phyloP scores from a whole-genome alignment of 1,140 invertebrate species.

The Arion vulgaris region DNA sequence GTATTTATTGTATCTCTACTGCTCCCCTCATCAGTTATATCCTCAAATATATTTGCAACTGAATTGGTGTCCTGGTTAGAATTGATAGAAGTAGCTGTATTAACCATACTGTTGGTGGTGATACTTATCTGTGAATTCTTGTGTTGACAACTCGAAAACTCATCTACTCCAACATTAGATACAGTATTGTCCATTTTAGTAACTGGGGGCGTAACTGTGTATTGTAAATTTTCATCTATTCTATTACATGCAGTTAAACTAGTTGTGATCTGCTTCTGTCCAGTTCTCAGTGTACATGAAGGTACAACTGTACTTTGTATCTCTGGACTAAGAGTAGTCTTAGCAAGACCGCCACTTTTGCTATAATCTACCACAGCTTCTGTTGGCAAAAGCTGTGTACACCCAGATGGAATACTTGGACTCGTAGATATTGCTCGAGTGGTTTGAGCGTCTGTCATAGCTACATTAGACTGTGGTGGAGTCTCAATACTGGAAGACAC shows the following conservation, averaged over 20 bases:
- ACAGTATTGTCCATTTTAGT: background rate
- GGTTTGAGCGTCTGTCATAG: background rate
- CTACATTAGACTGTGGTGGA: background rate
- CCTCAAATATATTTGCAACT: background rate
- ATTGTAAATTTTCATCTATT: background rate
- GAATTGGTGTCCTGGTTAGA: background rate
- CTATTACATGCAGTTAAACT: background rate
- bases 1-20: background rate
- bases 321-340: background rate
- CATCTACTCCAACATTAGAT: background rate
- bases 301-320: background rate
- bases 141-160: background rate
- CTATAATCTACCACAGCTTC: background rate
- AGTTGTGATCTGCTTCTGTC: background rate
- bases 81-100: background rate
- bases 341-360: background rate
- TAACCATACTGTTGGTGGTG: background rate
- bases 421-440: background rate
- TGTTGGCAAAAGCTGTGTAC: background rate
- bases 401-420: background rate
- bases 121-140: background rate
- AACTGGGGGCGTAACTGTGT: background rate
- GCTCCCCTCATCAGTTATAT: background rate
- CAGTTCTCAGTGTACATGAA: background rate
- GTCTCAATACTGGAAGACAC: background rate